These are phyloP conservation scores for Pangasius larnaudii DNA, from an alignment of 2,797 vertebrate species.

Conservation along the genomic window DNA sequence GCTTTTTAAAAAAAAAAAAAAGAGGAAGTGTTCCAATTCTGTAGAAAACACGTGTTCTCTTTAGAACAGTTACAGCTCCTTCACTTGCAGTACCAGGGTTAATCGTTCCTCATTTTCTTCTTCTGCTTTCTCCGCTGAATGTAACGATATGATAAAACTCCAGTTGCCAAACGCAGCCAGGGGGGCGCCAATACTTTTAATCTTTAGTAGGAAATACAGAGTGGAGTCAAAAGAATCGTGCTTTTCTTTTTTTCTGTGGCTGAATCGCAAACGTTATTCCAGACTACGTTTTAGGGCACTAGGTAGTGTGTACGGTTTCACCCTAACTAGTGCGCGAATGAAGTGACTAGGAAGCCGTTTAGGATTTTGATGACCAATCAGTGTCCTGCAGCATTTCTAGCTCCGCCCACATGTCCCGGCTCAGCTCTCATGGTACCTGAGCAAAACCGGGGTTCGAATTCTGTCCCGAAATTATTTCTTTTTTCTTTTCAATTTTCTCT, in stretches of 20 bases:
- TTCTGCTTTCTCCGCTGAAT: background rate
- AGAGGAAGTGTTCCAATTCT: constrained; percentile 19
- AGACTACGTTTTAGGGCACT: background rate
- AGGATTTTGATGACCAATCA: no score
- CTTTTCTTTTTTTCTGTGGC: background rate
- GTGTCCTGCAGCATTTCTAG: no score
- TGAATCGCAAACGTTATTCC: background rate
- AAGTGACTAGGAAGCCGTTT: no score
- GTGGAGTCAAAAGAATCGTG: no score
- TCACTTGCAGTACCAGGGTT: background rate
- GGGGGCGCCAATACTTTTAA: background rate
- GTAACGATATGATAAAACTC: background rate
- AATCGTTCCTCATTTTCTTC: background rate
- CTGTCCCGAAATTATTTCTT: no score
- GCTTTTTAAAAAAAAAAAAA: background rate
- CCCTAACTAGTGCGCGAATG: no score
- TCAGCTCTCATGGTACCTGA: no score
- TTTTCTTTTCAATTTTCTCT: no score
- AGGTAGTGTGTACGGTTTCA: background rate
- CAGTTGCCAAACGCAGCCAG: no score
- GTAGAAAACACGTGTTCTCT: background rate
- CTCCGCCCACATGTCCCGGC: no score
- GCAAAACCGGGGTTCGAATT: no score
- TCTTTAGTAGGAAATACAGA: background rate
- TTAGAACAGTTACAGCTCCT: background rate